Conservation (phyloP, 2,113 vertebrate genomes). For the Deroptyus accipitrinus region DNA sequence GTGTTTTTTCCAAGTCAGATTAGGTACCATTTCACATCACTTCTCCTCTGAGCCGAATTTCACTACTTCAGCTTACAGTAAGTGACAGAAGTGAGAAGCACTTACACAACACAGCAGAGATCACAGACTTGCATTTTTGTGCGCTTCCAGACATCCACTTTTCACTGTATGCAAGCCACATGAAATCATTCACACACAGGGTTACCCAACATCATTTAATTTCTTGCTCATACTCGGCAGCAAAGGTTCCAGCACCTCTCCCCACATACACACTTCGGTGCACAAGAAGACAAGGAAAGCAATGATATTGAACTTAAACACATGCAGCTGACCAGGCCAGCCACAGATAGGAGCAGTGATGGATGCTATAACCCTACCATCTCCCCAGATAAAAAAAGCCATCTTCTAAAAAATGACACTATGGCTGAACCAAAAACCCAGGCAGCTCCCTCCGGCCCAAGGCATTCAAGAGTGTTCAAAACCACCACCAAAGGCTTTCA, state of each 20-base stretch:
- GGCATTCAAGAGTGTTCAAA: not conserved
- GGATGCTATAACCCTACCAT: not conserved
- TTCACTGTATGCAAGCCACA: not conserved
- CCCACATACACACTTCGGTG: accelerated
- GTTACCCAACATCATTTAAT: not conserved
- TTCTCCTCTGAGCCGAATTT: not conserved
- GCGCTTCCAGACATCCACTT: not conserved
- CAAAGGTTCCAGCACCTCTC: not conserved
- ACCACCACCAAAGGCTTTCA: not conserved
- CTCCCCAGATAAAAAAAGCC: not conserved
- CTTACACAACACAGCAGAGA: not conserved
- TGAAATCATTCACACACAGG: not conserved
- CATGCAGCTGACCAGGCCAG: not conserved
- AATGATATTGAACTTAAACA: not conserved
- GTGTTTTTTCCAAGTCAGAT: not conserved
- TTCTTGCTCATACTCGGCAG: not conserved
- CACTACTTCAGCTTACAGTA: not conserved
- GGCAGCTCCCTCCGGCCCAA: not conserved
- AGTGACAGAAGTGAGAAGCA: not conserved
- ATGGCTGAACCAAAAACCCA: not conserved
- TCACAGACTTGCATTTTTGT: not conserved
- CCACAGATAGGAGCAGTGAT: not conserved
- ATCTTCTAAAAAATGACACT: not conserved
- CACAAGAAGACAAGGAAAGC: not conserved
- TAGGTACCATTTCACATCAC: not conserved